Evolutionary conservation across 2,113 vertebrate species (phyloP), one percentile per base, ranked within the genome.

Genomic region (Tyto alba): DNA sequence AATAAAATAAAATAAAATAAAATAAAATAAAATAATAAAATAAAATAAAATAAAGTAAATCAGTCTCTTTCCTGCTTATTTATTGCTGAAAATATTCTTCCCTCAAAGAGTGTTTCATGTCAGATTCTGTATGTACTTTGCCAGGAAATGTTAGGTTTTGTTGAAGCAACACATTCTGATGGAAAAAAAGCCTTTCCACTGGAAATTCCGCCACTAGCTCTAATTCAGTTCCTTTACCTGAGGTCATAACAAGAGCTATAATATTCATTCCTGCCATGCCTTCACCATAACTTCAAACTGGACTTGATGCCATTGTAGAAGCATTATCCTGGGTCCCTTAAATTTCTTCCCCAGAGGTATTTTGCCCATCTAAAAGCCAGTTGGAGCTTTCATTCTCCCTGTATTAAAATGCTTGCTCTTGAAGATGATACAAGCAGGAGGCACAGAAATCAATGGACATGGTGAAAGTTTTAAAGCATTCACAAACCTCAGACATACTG

Each of bases 401-500:
- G 2, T 32, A 36, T 64, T 67, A 55, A 81, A 94, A 76, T 2
- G 1, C 6, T 32, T 71, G 1, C 7, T 76, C 4, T 73, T 50
- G 74, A 48, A 62, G 25, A 4, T 53, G n/a, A 38, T 43, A 23
- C 17, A 41, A 88, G 32, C 52, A 73, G 41, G 20, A 79, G 53
- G 2, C 16, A 7, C 21, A 43, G 59, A 67, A 73, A 47, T 6
- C 11, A 25, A 47, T 3, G n/a, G 43, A 23, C 17, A 21, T 3
- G 34, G 21, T 7, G 14, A 3, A 67, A 68, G 16, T 64, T 91
- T 50, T 32, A n/a, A 71, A 74, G 38, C 3, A 0, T 16, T 81
- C 19, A 7, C 40, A 68, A 52, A 47, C 27, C 22, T 40, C 17
- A 7, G 45, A 8, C 8, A 3, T 0, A 1, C 36, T 36, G 19